Base-by-base conservation (phyloP, 2,797 vertebrate species). In the Lateolabrax maculatus region DNA sequence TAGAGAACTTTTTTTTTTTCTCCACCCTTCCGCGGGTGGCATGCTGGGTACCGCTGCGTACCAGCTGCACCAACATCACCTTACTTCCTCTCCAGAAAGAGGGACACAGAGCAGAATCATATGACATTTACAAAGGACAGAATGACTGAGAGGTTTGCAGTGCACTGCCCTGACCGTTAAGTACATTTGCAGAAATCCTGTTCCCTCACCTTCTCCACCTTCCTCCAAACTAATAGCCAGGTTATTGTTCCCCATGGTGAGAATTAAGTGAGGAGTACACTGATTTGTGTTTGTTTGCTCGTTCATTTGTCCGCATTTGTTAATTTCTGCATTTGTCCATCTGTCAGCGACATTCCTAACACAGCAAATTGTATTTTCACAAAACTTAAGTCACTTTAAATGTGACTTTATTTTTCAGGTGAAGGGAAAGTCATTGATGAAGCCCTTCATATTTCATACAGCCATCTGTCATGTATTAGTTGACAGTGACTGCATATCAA, bases 41-140 rank as follows among this genome's bases (percentile, higher is more conserved):
- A 69, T 82, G 62, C 73, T 84, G 79, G 31, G 90, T 91, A 83
- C 88, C 83, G 61, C 77, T 57, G 75, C 1, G 77, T 86, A 87
- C 83, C 84, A 80, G 86, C 62, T 77, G 41, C 75, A 57, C 75
- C 56, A 60, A 80, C 84, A 84, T 72, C 86, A 85, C 29, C 75
- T 75, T 79, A 83, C 81, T 80, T 88, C 71, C 68, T 80, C 71
- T 71, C 9, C 58, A 66, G 58, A 64, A 64, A 63, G 65, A 81
- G 61, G 68, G 83, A 88, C 83, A 81, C 75, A 63, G 79, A 83
- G 75, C 75, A 88, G 62, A 88, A 83, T 87, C 89, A 90, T 82
- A 84, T 89, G 88, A 90, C 77, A 72, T 83, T 36, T 68, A 66
- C 2, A 18, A 25, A 78, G 77, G 83, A 86, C 63, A 84, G 61